Conservation (phyloP, 1,140 invertebrate genomes). For the Neodiprion virginianus region DNA sequence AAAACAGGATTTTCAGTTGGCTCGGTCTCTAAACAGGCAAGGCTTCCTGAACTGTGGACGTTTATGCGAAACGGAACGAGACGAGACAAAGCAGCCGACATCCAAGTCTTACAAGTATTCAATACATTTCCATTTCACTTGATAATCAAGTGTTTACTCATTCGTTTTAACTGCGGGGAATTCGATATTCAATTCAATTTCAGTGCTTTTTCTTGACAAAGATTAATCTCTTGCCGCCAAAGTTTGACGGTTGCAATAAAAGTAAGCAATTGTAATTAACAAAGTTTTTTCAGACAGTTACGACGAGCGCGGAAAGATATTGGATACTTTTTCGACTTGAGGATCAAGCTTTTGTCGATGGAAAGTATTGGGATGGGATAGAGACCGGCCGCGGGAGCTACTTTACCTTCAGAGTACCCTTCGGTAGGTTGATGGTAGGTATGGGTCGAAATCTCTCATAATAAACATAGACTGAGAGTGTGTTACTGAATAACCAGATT, state of each 20-base stretch:
- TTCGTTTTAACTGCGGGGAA: not conserved
- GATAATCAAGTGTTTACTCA: not conserved
- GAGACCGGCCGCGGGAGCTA: conserved; percentile 61
- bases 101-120: not conserved
- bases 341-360: not conserved
- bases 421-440: conserved; percentile 59
- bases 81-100: not conserved
- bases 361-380: conserved; percentile 19
- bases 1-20: conserved; percentile 54
- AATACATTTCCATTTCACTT: not conserved
- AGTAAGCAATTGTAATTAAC: too few species aligned
- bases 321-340: not conserved
- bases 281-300: too few species aligned
- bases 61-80: not conserved
- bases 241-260: too few species aligned
- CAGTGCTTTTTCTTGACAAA: not conserved
- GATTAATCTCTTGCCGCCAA: too few species aligned
- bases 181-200: not conserved
- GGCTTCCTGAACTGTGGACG: not conserved
- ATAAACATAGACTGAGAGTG: conserved; percentile 61
- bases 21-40: conserved; percentile 43
- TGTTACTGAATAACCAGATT: conserved; percentile 63
- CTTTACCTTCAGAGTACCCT: conserved; percentile 62
- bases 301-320: not conserved
- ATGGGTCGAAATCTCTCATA: conserved; percentile 61